Percentiles rank a stretch among this genome's conserved stretches.
phyloP scores from a whole-genome alignment of 2,113 vertebrate species.

The Apteryx owenii region DNA sequence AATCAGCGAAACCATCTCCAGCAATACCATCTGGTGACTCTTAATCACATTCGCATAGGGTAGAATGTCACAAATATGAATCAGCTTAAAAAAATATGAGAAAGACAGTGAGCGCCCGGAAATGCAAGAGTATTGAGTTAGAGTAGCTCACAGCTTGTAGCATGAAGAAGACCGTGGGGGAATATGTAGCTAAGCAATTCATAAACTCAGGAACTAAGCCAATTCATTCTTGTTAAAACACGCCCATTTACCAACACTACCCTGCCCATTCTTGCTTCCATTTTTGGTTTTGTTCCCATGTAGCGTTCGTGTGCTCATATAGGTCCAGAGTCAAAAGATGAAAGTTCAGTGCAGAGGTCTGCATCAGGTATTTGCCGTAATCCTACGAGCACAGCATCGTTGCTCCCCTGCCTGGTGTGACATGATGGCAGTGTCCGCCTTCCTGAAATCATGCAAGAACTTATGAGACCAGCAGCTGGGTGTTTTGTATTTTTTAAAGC shows the following conservation, averaged over 20 bases:
- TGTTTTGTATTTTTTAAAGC: background rate
- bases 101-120: background rate
- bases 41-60: conserved; percentile 12
- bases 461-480: rapidly evolving
- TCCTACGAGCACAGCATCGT: background rate
- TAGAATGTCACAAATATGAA: conserved; percentile 28
- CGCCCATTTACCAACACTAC: background rate
- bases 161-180: background rate
- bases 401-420: background rate
- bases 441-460: background rate
- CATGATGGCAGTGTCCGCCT: rapidly evolving
- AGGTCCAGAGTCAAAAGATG: background rate
- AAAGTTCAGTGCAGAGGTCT: background rate
- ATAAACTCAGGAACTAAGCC: background rate
- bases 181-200: background rate
- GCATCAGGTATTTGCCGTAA: rapidly evolving
- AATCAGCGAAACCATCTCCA: conserved; percentile 27
- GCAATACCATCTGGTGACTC: conserved; percentile 37
- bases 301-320: background rate
- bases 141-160: background rate
- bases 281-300: background rate
- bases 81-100: conserved; percentile 21
- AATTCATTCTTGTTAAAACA: background rate
- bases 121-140: background rate
- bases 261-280: rapidly evolving